phyloP scores from a whole-genome alignment of 2,113 vertebrate genomes.

The Dunckerocampus dactyliophorus region DNA sequence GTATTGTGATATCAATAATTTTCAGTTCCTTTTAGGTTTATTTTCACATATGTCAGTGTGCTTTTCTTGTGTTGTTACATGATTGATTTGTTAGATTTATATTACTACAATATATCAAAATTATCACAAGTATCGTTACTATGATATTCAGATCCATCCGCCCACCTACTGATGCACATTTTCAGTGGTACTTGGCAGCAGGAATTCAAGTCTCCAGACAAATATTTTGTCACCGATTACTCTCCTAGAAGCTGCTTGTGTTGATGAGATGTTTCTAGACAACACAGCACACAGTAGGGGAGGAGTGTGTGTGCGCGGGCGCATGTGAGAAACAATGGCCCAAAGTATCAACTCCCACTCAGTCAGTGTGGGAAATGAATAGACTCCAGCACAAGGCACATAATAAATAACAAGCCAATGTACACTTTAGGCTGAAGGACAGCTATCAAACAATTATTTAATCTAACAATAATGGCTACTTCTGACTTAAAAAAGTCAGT shows the following conservation, averaged over 20 bases:
- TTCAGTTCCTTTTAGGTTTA: too few relatives aligned
- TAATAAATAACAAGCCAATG: conserved; percentile 10
- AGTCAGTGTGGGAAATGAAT: conserved; percentile 38
- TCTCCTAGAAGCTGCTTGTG: conserved; percentile 14
- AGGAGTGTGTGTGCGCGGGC: not conserved
- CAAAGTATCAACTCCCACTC: conserved; percentile 42
- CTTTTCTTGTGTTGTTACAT: too few relatives aligned
- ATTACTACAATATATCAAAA: too few relatives aligned
- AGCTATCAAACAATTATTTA: too few relatives aligned
- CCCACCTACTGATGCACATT: not conserved
- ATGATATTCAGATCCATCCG: too few relatives aligned
- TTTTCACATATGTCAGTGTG: too few relatives aligned
- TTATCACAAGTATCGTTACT: too few relatives aligned
- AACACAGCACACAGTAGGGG: conserved; percentile 23
- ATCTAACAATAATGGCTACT: too few relatives aligned
- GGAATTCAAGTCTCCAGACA: not conserved
- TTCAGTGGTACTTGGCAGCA: not conserved
- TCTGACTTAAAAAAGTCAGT: too few relatives aligned
- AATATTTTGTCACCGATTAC: not conserved
- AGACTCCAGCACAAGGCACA: conserved; percentile 35
- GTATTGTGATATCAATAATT: too few relatives aligned
- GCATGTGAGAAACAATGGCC: conserved; percentile 23
- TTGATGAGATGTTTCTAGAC: conserved; percentile 32
- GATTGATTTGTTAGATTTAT: too few relatives aligned
- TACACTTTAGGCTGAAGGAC: not conserved